A percentile compares a stretch with the other conserved stretches of the same genome.
Conservation (phyloP, 2,113 vertebrate genomes). For the Peromyscus californicus region DNA sequence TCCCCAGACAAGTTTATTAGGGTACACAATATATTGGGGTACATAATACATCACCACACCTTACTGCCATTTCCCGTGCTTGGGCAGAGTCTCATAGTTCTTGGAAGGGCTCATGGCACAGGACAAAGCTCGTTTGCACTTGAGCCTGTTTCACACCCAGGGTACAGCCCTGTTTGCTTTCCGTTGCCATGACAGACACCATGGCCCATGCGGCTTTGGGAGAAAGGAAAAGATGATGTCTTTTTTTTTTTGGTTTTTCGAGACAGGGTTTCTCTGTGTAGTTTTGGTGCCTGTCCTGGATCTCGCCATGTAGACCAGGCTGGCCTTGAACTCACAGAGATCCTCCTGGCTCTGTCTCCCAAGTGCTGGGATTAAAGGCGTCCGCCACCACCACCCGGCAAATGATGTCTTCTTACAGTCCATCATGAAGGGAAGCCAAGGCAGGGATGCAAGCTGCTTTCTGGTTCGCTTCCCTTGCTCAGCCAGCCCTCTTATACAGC, state of each 20-base stretch:
- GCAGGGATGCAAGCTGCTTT: neutral
- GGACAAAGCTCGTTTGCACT: neutral
- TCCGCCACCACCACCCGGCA: no score
- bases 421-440: neutral
- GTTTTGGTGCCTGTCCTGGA: no score
- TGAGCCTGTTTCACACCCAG: neutral
- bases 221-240: neutral
- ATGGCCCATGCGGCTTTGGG: neutral
- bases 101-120: neutral
- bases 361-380: no score
- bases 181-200: neutral
- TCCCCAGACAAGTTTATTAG: no score
- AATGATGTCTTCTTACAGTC: neutral
- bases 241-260: no score
- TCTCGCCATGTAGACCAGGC: no score
- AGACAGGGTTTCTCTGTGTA: no score
- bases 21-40: no score
- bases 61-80: neutral
- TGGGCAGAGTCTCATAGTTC: neutral
- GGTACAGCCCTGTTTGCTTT: neutral
- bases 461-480: neutral
- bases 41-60: no score
- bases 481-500: neutral
- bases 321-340: no score
- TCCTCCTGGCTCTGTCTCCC: no score